Percentiles rank a stretch among this genome's conserved stretches.
Evolutionary conservation across 1,140 invertebrate species (phyloP).

Genomic region (Eueides isabella): DNA sequence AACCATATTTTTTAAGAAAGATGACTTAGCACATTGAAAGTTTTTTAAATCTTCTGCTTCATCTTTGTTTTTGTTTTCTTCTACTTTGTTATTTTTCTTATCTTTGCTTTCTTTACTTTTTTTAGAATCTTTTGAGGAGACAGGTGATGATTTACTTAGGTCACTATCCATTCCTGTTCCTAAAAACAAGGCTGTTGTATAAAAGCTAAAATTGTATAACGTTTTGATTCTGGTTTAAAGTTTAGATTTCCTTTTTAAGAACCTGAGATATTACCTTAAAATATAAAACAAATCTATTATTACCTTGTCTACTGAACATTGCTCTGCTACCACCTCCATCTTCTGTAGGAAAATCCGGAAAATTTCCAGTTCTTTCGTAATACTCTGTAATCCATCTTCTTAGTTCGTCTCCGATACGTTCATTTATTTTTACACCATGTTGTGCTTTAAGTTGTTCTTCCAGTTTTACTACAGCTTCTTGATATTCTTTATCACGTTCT

Average conservation of each 20-base stretch:
- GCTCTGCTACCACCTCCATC: constrained; percentile 93
- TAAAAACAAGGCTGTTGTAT: too few species aligned
- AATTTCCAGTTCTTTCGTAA: constrained; percentile 91
- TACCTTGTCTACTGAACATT: constrained; percentile 90
- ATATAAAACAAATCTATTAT: not conserved
- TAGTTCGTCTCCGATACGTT: constrained; percentile 93
- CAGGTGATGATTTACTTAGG: constrained; percentile 88
- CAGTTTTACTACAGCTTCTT: constrained; percentile 82
- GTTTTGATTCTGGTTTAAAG: too few species aligned
- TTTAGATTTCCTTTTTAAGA: too few species aligned
- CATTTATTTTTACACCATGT: constrained; percentile 86
- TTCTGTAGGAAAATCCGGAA: constrained; percentile 95
- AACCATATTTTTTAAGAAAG: constrained; percentile 83
- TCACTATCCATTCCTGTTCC: constrained; percentile 87
- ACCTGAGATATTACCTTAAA: not conserved
- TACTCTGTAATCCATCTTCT: constrained; percentile 92
- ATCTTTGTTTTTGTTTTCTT: constrained; percentile 83
- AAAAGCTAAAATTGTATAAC: too few species aligned
- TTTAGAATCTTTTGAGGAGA: constrained; percentile 90
- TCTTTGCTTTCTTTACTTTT: constrained; percentile 85
- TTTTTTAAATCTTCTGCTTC: constrained; percentile 83
- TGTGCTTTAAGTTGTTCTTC: constrained; percentile 85
- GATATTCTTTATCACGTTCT: constrained; percentile 84
- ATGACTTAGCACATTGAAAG: constrained; percentile 83
- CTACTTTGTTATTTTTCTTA: constrained; percentile 67